A percentile compares a stretch with the other conserved stretches of the same genome.
phyloP scores from a whole-genome alignment of 2,113 vertebrate genomes.

The Abramis brama region DNA sequence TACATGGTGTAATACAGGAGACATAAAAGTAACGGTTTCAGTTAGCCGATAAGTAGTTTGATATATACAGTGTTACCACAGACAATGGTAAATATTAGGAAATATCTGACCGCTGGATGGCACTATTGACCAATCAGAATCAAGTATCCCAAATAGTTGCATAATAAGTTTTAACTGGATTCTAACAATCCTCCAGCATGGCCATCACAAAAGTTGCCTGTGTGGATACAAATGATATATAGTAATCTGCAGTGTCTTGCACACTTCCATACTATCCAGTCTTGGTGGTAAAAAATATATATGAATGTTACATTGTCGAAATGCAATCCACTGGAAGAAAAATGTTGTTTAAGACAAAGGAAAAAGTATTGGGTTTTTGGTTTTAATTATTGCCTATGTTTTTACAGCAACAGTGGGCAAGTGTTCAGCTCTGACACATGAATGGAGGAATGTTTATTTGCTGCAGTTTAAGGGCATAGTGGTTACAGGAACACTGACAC shows the following conservation, averaged over 20 bases:
- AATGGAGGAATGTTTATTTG: constrained; percentile 81
- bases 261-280: not conserved
- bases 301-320: constrained; percentile 58
- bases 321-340: constrained; percentile 50
- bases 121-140: not conserved
- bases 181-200: not conserved
- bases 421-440: constrained; percentile 76
- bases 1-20: no score
- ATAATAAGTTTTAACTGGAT: not conserved
- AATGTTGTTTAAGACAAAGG: constrained; percentile 58
- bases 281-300: constrained; percentile 28
- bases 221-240: not conserved
- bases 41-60: no score
- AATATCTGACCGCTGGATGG: not conserved
- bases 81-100: not conserved
- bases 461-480: constrained; percentile 76
- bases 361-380: constrained; percentile 69
- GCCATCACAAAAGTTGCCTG: not conserved
- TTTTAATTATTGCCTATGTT: constrained; percentile 78
- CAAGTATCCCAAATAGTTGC: not conserved
- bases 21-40: no score
- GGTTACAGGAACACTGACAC: constrained; percentile 78
- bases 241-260: not conserved
- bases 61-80: no score
- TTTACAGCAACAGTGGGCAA: constrained; percentile 75